Evolutionary conservation across 2,113 vertebrate genomes (phyloP), one percentile per base, ranked within the genome.

Genomic region (Oenanthe oenanthe): DNA sequence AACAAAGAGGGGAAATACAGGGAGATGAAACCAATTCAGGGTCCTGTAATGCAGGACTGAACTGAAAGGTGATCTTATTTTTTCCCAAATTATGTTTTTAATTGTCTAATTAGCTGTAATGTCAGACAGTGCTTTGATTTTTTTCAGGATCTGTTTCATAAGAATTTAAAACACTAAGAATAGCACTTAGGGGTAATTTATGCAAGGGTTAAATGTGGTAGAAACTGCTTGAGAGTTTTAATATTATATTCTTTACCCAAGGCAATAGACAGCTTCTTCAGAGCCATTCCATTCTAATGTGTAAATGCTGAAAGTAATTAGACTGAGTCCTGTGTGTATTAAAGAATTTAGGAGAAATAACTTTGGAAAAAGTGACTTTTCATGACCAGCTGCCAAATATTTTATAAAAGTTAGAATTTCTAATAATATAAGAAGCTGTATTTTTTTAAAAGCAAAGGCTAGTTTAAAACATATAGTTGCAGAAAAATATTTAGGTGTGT

Each of bases 251-350:
- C 57, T 85, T 95, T 93, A 91, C 76, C 72, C 92, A 88, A 93
- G 87, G 92, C 89, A 91, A 87, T 56, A 91, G 83, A 53, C 70
- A 89, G 67, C 65, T 94, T 93, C 82, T 93, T 96, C 94, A 84
- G 71, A 94, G 56, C 86, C 60, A 92, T 96, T 94, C 89, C 96
- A 90, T 92, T 96, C 72, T 93, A 94, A 95, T 95, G 90, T 92
- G 90, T 81, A 96, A 94, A 88, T 80, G 85, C 88, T 95, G 82
- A 94, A 93, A 93, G 92, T 74, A 93, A 96, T 96, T 94, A 95
- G 53, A 32, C 8, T n/a, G 22, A 0, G 26, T 89, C 91, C 84
- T 95, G 43, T 66, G 77, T 85, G 75, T 88, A 80, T 94, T 94
- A 45, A 95, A 88, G 75, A 50, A 95, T 96, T 95, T 77, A 85